A percentile compares a stretch with the other conserved stretches of the same genome.
These are phyloP conservation scores for Coelopa frigida DNA, from an alignment of 1,140 invertebrate species.

Conservation along the genomic window DNA sequence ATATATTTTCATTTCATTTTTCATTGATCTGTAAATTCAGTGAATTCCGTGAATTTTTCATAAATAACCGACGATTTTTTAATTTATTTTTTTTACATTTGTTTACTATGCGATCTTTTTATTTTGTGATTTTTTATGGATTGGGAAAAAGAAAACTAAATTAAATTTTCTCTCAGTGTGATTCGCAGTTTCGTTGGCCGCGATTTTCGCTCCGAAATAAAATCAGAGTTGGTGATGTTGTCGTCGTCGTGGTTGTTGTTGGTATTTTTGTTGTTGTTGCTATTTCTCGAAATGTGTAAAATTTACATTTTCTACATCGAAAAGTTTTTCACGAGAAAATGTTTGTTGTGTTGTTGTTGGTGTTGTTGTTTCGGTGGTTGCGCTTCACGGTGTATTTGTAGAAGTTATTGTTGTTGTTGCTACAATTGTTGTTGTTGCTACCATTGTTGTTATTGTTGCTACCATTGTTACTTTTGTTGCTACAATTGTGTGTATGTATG, in stretches of 20 bases:
- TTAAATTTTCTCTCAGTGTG: no score
- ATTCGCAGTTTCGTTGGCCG: no score
- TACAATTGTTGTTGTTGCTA: neutral
- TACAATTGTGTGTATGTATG: no score
- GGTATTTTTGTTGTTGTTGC: neutral
- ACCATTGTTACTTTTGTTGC: neutral
- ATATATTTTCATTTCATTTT: neutral
- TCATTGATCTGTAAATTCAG: neutral
- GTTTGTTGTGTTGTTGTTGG: slow-evolving; percentile 8
- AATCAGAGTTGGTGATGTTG: no score
- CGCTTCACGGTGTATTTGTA: neutral
- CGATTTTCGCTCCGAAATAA: no score
- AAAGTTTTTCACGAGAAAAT: slow-evolving; percentile 6
- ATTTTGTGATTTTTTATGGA: neutral
- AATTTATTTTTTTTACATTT: neutral
- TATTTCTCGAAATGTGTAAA: neutral
- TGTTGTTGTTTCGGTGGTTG: neutral
- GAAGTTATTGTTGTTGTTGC: neutral
- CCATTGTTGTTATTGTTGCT: neutral
- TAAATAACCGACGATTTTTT: neutral
- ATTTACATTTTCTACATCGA: no score
- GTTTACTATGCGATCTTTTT: neutral
- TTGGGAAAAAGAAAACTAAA: neutral
- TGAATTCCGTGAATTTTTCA: neutral
- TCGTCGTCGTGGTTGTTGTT: neutral